Evolutionary conservation across 2,797 vertebrate species (phyloP).

Genomic region (Manis pentadactyla): DNA sequence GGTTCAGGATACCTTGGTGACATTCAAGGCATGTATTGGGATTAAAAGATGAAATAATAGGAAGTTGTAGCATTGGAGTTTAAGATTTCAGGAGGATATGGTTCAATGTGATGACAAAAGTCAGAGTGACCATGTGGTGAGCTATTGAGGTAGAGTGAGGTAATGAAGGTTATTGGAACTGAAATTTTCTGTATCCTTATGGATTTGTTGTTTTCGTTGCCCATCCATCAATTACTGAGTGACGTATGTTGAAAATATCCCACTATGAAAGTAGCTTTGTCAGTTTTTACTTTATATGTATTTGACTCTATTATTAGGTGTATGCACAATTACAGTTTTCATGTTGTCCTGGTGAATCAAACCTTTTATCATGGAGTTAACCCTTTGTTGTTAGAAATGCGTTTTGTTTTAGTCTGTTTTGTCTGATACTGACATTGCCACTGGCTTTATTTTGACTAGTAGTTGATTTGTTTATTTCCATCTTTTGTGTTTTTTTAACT

Average conservation of each 20-base stretch:
- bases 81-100: not conserved
- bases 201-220: not conserved
- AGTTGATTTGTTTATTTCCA: constrained; percentile 20
- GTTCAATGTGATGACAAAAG: not conserved
- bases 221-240: not conserved
- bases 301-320: constrained; percentile 8
- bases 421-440: not conserved
- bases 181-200: not conserved
- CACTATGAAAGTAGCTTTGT: constrained; percentile 3
- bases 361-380: not conserved
- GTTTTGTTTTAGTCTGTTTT: constrained; percentile 33
- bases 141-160: not conserved
- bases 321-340: constrained; percentile 2
- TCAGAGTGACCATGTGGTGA: not conserved
- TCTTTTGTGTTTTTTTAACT: not conserved
- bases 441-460: not conserved
- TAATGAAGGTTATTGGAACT: not conserved
- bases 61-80: not conserved
- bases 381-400: not conserved
- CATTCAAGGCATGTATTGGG: not conserved
- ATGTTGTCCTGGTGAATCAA: not conserved
- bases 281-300: not conserved
- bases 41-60: not conserved
- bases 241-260: not conserved
- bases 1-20: not conserved